phyloP scores from a whole-genome alignment of 2,113 vertebrate genomes.

The Hippocampus mohnikei region DNA sequence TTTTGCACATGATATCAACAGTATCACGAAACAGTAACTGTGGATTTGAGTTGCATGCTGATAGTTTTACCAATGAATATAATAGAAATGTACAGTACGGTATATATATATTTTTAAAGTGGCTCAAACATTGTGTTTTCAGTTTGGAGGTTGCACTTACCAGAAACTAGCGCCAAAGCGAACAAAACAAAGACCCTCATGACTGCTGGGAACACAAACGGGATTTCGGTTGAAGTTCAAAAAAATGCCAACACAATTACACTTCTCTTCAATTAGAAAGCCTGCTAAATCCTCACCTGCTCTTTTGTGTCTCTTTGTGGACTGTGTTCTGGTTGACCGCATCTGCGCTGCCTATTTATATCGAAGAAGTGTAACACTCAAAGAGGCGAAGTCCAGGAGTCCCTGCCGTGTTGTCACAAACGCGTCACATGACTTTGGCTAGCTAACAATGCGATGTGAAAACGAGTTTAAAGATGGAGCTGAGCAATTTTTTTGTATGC shows the following conservation, averaged over 20 bases:
- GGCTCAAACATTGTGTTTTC: background rate
- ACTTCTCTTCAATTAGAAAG: background rate
- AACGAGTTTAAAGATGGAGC: background rate
- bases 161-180: slow-evolving; percentile 59
- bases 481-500: background rate
- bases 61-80: too few relatives aligned
- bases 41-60: too few relatives aligned
- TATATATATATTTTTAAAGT: background rate
- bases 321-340: slow-evolving; percentile 24
- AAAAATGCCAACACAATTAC: background rate
- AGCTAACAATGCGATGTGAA: background rate
- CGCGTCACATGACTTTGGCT: slow-evolving; percentile 20
- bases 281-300: slow-evolving; percentile 47
- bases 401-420: slow-evolving; percentile 64
- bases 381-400: slow-evolving; percentile 67
- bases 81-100: too few relatives aligned
- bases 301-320: slow-evolving; percentile 26
- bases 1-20: too few relatives aligned
- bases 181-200: slow-evolving; percentile 66
- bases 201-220: slow-evolving; percentile 37
- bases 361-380: slow-evolving; percentile 37
- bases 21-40: too few relatives aligned
- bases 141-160: slow-evolving; percentile 39
- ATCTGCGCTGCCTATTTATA: slow-evolving; percentile 51
- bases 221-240: background rate